A percentile compares a stretch with the other conserved stretches of the same genome.
phyloP scores from a whole-genome alignment of 1,140 invertebrate species.

The Latrodectus geometricus region DNA sequence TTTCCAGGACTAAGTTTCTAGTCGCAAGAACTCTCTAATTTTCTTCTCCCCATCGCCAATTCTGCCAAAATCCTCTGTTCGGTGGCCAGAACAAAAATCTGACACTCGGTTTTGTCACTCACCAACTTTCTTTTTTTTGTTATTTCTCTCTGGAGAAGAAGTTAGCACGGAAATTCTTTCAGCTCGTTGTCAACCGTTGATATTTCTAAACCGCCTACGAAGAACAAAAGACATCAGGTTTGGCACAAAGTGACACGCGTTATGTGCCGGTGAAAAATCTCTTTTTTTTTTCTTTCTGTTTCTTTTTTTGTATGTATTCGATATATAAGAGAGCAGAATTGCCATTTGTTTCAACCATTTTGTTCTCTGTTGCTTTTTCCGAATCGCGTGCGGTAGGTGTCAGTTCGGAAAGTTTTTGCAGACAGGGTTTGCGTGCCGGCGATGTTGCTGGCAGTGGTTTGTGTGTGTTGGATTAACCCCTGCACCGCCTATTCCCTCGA shows the following conservation, averaged over 20 bases:
- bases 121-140: too few species aligned
- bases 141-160: not conserved
- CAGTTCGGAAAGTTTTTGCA: not conserved
- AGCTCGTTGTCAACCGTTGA: not conserved
- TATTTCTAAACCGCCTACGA: not conserved
- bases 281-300: not conserved
- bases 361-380: not conserved
- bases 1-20: too few species aligned
- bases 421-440: not conserved
- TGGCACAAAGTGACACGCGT: not conserved
- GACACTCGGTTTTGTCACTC: too few species aligned
- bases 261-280: not conserved
- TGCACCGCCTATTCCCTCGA: not conserved
- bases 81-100: too few species aligned
- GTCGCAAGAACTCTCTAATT: too few species aligned
- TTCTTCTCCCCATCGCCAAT: too few species aligned
- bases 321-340: too few species aligned
- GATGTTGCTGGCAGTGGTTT: not conserved
- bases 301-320: too few species aligned
- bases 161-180: not conserved
- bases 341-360: too few species aligned
- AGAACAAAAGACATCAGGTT: not conserved
- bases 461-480: not conserved
- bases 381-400: not conserved
- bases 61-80: too few species aligned